Evolutionary conservation across 2,113 vertebrate species (phyloP).

Genomic region (Nansenia antarctica): DNA sequence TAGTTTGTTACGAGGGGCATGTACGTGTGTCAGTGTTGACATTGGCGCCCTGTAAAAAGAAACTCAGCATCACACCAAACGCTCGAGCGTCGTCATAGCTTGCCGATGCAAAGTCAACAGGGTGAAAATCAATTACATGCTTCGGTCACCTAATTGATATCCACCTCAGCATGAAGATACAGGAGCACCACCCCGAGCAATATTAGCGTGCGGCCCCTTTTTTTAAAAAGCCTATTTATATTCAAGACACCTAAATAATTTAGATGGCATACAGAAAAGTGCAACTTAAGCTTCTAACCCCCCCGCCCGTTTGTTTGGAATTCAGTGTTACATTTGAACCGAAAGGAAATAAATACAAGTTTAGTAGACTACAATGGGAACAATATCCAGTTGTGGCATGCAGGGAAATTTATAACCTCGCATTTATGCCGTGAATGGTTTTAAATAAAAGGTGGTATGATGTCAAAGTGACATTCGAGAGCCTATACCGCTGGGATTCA

Average conservation of each 20-base stretch:
- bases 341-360: no score
- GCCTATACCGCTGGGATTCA: no score
- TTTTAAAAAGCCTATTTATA: constrained; percentile 54
- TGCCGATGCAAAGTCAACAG: constrained; percentile 67
- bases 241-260: constrained; percentile 39
- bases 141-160: constrained; percentile 77
- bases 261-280: constrained; percentile 33
- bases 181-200: constrained; percentile 57
- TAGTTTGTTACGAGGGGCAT: constrained; percentile 22
- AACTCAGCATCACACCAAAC: no score
- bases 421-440: no score
- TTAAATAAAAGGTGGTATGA: no score
- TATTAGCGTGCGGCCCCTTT: constrained; percentile 39
- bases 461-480: no score
- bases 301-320: background rate
- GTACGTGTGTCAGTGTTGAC: constrained; percentile 53
- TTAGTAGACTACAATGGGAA: no score
- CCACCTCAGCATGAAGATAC: constrained; percentile 72
- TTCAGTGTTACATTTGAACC: no score
- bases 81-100: constrained; percentile 60
- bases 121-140: constrained; percentile 80
- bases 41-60: no score
- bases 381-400: no score
- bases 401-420: no score
- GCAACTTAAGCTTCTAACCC: constrained; percentile 27